Percentiles rank a stretch among this genome's conserved stretches.
Conservation (phyloP, 2,797 vertebrate genomes). For the Onychomys torridus region DNA sequence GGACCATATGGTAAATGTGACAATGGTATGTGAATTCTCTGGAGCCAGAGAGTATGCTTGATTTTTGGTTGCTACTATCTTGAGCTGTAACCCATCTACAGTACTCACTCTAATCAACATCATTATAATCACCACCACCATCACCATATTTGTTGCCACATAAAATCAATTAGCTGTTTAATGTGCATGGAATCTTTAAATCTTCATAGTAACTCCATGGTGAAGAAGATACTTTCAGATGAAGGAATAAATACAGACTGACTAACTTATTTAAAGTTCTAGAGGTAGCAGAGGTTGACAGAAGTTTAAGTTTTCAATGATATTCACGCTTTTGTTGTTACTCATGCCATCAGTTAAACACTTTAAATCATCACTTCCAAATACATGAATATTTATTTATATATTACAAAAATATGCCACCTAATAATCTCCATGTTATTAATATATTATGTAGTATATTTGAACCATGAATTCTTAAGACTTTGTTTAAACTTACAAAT, state of each 20-base stretch:
- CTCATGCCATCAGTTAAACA: not conserved
- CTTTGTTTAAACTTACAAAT: constrained; percentile 32
- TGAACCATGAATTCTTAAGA: constrained; percentile 17
- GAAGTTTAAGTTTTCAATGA: not conserved
- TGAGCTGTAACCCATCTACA: not conserved
- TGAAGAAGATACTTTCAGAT: constrained; percentile 29
- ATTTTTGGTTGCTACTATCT: not conserved
- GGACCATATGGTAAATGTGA: not conserved
- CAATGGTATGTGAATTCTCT: not conserved
- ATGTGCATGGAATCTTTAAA: not conserved
- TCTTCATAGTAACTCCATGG: not conserved
- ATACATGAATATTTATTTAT: constrained; percentile 5
- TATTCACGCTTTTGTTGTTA: not conserved
- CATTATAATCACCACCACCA: not conserved
- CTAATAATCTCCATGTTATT: not conserved
- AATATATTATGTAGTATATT: not conserved
- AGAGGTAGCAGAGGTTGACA: not conserved
- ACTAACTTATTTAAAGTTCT: constrained; percentile 2
- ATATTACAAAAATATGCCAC: not conserved
- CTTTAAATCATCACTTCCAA: not conserved
- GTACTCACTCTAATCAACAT: not conserved
- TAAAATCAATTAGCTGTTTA: not conserved
- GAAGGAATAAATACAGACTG: not conserved
- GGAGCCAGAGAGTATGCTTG: not conserved
- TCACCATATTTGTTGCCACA: constrained; percentile 36